Percentiles rank a stretch among this genome's conserved stretches.
These are phyloP conservation scores for Cydia amplana DNA, from an alignment of 1,140 invertebrate genomes.

Conservation along the genomic window DNA sequence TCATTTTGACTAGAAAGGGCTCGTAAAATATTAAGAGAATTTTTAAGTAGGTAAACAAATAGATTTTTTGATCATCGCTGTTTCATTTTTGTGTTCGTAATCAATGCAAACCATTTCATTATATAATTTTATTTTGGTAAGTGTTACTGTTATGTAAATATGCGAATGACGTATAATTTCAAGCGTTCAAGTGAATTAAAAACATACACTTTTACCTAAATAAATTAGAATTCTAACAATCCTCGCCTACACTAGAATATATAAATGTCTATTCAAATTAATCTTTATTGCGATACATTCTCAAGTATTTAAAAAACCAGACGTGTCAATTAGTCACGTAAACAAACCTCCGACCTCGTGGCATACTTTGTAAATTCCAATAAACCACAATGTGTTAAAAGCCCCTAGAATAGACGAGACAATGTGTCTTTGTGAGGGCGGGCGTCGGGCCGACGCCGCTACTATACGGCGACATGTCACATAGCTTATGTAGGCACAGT, in stretches of 20 bases:
- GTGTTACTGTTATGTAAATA: too few species aligned
- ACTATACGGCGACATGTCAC: background rate
- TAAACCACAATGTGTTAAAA: slow-evolving; percentile 5
- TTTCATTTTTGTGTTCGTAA: too few species aligned
- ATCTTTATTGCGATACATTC: background rate
- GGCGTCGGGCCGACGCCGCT: background rate
- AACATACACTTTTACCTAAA: too few species aligned
- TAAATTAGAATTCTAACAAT: background rate
- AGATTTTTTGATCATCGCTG: too few species aligned
- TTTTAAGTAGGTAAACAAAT: too few species aligned
- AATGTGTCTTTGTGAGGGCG: slow-evolving; percentile 16
- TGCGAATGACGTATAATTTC: too few species aligned
- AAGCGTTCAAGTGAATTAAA: too few species aligned
- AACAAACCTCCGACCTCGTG: slow-evolving; percentile 15
- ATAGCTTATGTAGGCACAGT: background rate
- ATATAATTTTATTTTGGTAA: too few species aligned
- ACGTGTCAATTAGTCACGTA: slow-evolving; percentile 14
- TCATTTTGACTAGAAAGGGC: too few species aligned
- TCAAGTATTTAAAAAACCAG: background rate
- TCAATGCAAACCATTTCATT: too few species aligned
- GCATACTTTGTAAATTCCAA: slow-evolving; percentile 19
- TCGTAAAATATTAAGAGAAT: too few species aligned
- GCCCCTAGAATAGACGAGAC: slow-evolving; percentile 15
- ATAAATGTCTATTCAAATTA: background rate
- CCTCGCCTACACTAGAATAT: background rate